Evolutionary conservation across 35 echinoderm and acorn worm genomes (phyloP).

Genomic region (Apostichopus californicus): DNA sequence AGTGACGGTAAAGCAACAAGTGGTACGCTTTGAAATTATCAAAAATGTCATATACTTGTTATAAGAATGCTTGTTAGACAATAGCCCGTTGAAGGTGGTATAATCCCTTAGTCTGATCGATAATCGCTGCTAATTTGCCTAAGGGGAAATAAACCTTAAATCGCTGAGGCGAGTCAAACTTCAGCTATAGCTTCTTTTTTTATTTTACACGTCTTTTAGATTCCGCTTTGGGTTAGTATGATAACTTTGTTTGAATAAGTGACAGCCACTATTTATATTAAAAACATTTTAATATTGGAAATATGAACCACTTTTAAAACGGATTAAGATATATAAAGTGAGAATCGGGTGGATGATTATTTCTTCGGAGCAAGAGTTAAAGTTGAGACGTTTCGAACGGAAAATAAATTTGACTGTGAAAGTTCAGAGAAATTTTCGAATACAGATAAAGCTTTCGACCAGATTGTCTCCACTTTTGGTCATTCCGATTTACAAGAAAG

Average conservation of each 20-base stretch:
- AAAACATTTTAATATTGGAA: too few species aligned
- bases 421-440: too few species aligned
- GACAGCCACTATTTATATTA: background rate
- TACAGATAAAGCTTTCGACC: too few species aligned
- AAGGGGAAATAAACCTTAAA: slow-evolving; percentile 11
- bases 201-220: background rate
- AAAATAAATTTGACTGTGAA: too few species aligned
- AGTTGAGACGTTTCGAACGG: too few species aligned
- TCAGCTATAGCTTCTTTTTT: background rate
- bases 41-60: background rate
- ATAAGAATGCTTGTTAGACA: slow-evolving; percentile 34
- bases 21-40: background rate
- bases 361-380: too few species aligned
- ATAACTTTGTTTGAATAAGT: background rate
- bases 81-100: slow-evolving; percentile 16
- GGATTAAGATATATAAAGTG: too few species aligned
- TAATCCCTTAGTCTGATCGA: slow-evolving; percentile 32
- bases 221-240: background rate
- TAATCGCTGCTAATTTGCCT: slow-evolving; percentile 34
- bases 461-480: too few species aligned
- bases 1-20: background rate
- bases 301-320: too few species aligned
- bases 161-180: slow-evolving; percentile 39
- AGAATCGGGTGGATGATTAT: too few species aligned
- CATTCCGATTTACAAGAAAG: too few species aligned